Conservation (phyloP, 35 echinoderm and acorn worm genomes). For the Amphiura filiformis region DNA sequence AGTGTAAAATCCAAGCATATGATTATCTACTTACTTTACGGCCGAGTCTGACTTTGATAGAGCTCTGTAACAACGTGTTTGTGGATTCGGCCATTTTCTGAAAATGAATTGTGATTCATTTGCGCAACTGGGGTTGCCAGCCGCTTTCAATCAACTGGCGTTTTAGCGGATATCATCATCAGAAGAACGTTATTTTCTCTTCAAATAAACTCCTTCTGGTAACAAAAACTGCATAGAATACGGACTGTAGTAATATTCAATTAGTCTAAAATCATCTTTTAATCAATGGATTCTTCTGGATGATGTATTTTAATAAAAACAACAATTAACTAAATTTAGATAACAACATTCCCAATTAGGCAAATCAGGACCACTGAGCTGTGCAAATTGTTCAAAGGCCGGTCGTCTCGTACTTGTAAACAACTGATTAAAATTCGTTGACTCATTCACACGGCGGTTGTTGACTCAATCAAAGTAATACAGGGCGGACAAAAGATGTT, state of each 20-base stretch:
- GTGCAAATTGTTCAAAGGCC: slow-evolving; percentile 3
- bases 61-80: slow-evolving; percentile 69
- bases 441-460: not conserved
- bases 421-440: slow-evolving; percentile 10
- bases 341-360: not conserved
- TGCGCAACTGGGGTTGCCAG: not conserved
- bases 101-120: slow-evolving; percentile 3
- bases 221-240: not conserved
- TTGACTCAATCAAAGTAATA: not conserved
- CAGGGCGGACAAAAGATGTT: slow-evolving; percentile 3
- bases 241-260: not conserved
- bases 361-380: not conserved
- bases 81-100: slow-evolving; percentile 63
- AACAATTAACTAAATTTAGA: not conserved
- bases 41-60: slow-evolving; percentile 63
- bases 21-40: slow-evolving; percentile 50
- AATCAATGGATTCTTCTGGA: not conserved
- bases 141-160: not conserved
- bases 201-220: not conserved
- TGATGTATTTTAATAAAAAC: not conserved
- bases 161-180: not conserved
- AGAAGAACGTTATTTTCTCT: not conserved
- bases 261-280: not conserved
- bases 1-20: not conserved
- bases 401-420: slow-evolving; percentile 3